phyloP scores from a whole-genome alignment of 2,888 invertebrate species.

The Trichogramma evanescens region DNA sequence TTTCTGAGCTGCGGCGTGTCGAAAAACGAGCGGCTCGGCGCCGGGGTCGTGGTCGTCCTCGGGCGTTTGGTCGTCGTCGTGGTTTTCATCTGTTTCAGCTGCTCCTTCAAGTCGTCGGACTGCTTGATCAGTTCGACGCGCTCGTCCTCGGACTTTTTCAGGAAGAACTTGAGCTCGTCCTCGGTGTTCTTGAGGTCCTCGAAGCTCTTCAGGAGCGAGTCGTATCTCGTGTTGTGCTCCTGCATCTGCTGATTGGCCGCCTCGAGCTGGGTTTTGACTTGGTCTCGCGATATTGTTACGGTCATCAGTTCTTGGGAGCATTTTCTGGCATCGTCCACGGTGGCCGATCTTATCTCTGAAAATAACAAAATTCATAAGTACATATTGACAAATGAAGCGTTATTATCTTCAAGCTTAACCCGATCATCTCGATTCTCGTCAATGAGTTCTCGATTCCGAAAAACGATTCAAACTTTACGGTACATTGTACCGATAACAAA shows the following conservation, averaged over 20 bases:
- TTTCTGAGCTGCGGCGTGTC: neutral
- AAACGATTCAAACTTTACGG: too few relatives aligned
- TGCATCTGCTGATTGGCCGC: neutral
- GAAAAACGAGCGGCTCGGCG: neutral
- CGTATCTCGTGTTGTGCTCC: too few relatives aligned
- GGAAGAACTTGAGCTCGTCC: neutral
- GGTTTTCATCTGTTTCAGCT: neutral
- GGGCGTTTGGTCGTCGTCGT: neutral
- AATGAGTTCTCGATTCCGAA: too few relatives aligned
- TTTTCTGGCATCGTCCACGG: too few relatives aligned
- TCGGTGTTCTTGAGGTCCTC: neutral
- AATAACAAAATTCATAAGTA: too few relatives aligned
- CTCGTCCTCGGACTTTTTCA: neutral
- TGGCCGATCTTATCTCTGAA: too few relatives aligned
- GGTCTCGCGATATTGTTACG: too few relatives aligned
- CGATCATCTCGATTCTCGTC: too few relatives aligned
- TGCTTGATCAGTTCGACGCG: neutral
- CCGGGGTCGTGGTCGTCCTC: neutral
- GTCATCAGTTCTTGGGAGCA: too few relatives aligned
- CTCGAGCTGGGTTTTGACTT: neutral
- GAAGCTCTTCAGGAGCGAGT: neutral
- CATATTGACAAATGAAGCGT: too few relatives aligned
- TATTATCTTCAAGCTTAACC: too few relatives aligned
- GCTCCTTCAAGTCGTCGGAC: neutral
- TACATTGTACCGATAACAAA: too few relatives aligned